Evolutionary conservation across 2,888 invertebrate species (phyloP), one percentile per base, ranked within the genome.

Genomic region (Meteorus cinctellus): DNA sequence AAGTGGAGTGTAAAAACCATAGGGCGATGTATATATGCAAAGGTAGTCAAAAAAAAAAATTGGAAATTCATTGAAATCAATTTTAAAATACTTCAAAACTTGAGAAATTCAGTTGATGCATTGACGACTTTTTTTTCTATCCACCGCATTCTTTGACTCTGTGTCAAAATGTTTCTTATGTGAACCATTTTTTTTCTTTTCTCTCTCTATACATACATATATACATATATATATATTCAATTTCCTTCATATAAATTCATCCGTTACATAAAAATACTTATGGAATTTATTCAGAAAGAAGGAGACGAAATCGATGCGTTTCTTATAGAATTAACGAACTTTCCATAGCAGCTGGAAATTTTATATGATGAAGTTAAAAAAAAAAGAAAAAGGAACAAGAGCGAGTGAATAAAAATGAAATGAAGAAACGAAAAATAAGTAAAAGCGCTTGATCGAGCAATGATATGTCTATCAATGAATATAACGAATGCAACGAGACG

Each of bases 131-230:
- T 55, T 55, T 55, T 48, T 48, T 48, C n/a, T n/a, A 34, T 6
- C 34, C 34, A 34, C 8, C n/a, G 1, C 5, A 16, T 48, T 48
- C 48, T 48, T 55, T 55, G 55, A 55, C 55, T 55, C 10, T 55
- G 55, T 55, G 55, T 55, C 19, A 55, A 55, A 55, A 55, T 55
- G 55, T 55, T 55, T 55, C 55, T 55, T n/a, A 48, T 48, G 55
- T 55, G 71, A 48, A 48, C 67, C 69, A 78, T 77, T 75, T 77
- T 77, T 81, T 77, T 31, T 36, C 24, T 19, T 72, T 80, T 69
- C 76, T 70, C 36, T 73, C 67, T 41, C 24, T 16, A 1, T 41
- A 3, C 4, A 4, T 36, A 8, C 5, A 5, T 31, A 16, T 66
- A 24, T 19, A 4, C 2, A 4, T 34, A 4, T 34, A 34, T 41